Evolutionary conservation across 2,888 invertebrate genomes (phyloP).

Genomic region (Xylophagus ater): DNA sequence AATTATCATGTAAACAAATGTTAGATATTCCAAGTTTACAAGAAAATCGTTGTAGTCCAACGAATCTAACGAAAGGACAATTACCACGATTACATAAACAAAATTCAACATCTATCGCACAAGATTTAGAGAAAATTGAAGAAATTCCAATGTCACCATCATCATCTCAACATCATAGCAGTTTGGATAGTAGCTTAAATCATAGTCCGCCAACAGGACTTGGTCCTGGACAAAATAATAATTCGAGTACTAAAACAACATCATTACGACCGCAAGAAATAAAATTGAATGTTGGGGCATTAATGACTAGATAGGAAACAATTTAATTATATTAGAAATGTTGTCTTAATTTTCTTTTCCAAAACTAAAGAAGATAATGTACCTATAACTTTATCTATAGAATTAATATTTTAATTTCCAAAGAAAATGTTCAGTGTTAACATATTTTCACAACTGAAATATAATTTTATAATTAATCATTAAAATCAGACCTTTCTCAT

Average conservation of each 20-base stretch:
- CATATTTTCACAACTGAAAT: too few relatives aligned
- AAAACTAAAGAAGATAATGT: background rate
- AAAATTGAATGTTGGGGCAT: constrained; percentile 29
- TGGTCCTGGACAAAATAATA: constrained; percentile 1
- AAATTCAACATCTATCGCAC: constrained; percentile 55
- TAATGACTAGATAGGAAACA: constrained; percentile 35
- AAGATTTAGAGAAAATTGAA: constrained; percentile 58
- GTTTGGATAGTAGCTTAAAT: constrained; percentile 35
- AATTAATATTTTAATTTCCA: background rate
- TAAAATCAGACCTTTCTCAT: too few relatives aligned
- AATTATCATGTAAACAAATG: constrained; percentile 19
- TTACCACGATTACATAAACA: constrained; percentile 46
- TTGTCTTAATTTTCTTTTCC: background rate
- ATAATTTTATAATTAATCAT: too few relatives aligned
- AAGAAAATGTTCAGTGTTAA: background rate
- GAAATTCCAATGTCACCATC: constrained; percentile 48
- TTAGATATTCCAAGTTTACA: constrained; percentile 34
- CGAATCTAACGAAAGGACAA: constrained; percentile 15
- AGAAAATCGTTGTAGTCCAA: constrained; percentile 32
- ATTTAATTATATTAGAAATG: constrained; percentile 23
- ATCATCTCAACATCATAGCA: constrained; percentile 37
- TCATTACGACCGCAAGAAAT: constrained; percentile 28
- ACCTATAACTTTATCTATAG: background rate
- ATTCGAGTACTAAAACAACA: too few relatives aligned
- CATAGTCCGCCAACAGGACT: constrained; percentile 32